These are phyloP conservation scores for Drosophila putrida DNA, from an alignment of 2,888 invertebrate genomes.

Conservation along the genomic window DNA sequence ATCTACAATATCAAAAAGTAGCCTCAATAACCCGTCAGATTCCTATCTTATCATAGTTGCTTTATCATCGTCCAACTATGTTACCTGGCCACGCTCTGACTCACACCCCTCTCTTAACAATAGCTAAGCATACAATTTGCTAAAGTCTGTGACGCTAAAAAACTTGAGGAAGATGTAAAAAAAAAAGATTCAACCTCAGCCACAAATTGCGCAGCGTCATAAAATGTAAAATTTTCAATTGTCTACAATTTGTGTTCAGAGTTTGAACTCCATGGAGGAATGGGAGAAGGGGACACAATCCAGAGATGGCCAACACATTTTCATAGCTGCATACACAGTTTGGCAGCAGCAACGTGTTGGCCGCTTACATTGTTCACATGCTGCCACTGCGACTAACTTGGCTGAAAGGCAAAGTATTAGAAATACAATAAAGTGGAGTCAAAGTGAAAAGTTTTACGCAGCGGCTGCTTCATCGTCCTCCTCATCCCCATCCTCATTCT, in stretches of 20 bases:
- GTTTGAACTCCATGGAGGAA: conserved; percentile 43
- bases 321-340: conserved; percentile 78
- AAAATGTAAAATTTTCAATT: conserved; percentile 81
- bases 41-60: conserved; percentile 4
- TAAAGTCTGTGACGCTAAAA: conserved; percentile 49
- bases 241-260: conserved; percentile 73
- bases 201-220: conserved; percentile 78
- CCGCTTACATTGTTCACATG: conserved; percentile 81
- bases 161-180: neutral
- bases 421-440: conserved; percentile 83
- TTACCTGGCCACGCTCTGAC: conserved; percentile 19
- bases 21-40: conserved; percentile 5
- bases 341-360: conserved; percentile 68
- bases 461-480: conserved; percentile 63
- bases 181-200: conserved; percentile 37
- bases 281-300: conserved; percentile 30
- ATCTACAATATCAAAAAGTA: conserved; percentile 7
- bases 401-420: conserved; percentile 82
- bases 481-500: conserved; percentile 10
- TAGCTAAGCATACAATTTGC: conserved; percentile 51
- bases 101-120: neutral
- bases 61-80: conserved; percentile 22
- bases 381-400: conserved; percentile 69
- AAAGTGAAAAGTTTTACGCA: conserved; percentile 83
- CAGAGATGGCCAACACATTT: conserved; percentile 72